These are phyloP conservation scores for Tetramorium alpestre DNA, from an alignment of 1,140 invertebrate genomes.

Conservation along the genomic window DNA sequence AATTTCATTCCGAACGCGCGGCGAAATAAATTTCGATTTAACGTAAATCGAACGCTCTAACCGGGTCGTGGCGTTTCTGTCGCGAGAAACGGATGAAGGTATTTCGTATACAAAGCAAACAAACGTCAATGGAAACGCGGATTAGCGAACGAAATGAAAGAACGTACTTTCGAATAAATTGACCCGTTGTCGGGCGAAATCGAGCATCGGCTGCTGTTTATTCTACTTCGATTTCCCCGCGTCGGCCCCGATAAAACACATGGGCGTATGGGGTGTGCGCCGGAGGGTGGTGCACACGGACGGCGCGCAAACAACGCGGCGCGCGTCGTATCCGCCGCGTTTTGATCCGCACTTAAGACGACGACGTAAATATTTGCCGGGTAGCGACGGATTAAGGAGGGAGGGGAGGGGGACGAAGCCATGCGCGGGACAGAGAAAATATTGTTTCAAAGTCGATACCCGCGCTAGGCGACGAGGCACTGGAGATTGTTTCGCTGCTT, in stretches of 20 bases:
- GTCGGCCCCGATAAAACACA: background rate
- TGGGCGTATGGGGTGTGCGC: background rate
- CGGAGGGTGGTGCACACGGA: background rate
- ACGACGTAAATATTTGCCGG: slow-evolving; percentile 54
- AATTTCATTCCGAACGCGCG: slow-evolving; percentile 46
- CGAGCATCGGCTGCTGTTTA: slow-evolving; percentile 48
- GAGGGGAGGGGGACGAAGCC: background rate
- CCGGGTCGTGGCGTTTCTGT: slow-evolving; percentile 27
- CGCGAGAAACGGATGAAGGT: slow-evolving; percentile 52
- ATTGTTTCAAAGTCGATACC: slow-evolving; percentile 57
- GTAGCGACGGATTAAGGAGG: slow-evolving; percentile 29
- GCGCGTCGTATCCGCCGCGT: slow-evolving; percentile 40
- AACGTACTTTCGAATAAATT: slow-evolving; percentile 59
- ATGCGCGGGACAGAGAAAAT: slow-evolving; percentile 17
- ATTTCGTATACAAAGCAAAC: slow-evolving; percentile 53
- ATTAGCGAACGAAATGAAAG: slow-evolving; percentile 54
- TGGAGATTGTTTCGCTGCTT: slow-evolving; percentile 54
- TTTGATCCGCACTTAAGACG: slow-evolving; percentile 59
- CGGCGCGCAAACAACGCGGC: slow-evolving; percentile 8
- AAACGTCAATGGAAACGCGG: slow-evolving; percentile 55
- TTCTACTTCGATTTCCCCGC: slow-evolving; percentile 45
- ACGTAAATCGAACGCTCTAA: slow-evolving; percentile 51
- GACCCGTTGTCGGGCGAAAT: slow-evolving; percentile 52
- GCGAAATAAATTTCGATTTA: slow-evolving; percentile 57
- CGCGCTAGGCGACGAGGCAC: background rate